phyloP scores from a whole-genome alignment of 2,888 invertebrate genomes.

The Meloe dianella region DNA sequence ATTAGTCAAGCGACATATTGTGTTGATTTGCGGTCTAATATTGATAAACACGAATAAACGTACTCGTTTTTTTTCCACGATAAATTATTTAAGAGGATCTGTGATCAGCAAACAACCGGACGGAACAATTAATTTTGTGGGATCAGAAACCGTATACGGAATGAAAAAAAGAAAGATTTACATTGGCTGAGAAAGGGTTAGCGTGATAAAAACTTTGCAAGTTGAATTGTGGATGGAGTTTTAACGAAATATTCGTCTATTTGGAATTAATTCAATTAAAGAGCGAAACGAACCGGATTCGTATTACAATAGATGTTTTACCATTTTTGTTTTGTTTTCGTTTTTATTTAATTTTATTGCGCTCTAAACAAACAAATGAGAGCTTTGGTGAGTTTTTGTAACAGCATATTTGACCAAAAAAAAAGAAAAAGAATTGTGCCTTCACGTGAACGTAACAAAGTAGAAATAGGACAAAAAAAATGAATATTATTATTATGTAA shows the following conservation, averaged over 20 bases:
- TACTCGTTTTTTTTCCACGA: not conserved
- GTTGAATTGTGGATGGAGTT: not conserved
- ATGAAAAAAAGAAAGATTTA: too few relatives aligned
- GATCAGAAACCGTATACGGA: too few relatives aligned
- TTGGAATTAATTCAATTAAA: slow-evolving; percentile 3
- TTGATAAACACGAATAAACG: not conserved
- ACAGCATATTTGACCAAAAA: not conserved
- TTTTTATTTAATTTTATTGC: not conserved
- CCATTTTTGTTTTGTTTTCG: not conserved
- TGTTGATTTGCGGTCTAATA: not conserved
- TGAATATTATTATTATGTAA: not conserved
- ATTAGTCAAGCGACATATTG: not conserved
- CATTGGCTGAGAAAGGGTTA: too few relatives aligned
- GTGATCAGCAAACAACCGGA: not conserved
- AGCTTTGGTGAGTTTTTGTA: not conserved
- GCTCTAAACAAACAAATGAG: not conserved
- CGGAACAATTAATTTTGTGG: not conserved
- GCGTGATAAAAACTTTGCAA: not conserved
- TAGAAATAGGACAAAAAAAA: not conserved
- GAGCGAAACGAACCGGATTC: not conserved
- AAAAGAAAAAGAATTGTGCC: not conserved
- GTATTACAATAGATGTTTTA: not conserved
- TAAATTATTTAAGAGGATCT: not conserved
- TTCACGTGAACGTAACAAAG: not conserved
- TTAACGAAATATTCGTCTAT: not conserved